Percentiles rank a stretch among this genome's conserved stretches.
These are phyloP conservation scores for Menura novaehollandiae DNA, from an alignment of 2,113 vertebrate species.

Conservation along the genomic window DNA sequence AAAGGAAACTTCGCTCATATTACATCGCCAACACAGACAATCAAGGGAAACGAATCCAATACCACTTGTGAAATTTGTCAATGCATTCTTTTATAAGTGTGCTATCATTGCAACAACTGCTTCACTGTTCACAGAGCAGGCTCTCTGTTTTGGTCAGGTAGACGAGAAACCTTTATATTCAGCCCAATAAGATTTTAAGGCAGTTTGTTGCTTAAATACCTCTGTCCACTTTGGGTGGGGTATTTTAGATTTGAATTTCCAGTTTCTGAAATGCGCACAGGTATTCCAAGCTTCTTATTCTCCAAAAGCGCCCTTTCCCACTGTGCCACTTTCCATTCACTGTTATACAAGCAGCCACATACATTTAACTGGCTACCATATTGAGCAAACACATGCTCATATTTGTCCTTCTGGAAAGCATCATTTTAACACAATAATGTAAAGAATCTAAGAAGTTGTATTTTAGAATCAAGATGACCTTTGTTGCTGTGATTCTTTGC, in stretches of 20 bases:
- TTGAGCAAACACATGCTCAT: rapidly evolving
- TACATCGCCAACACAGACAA: background rate
- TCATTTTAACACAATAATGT: background rate
- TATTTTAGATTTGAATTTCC: background rate
- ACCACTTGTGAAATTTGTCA: background rate
- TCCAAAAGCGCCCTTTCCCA: background rate
- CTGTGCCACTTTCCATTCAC: background rate
- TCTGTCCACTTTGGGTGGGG: background rate
- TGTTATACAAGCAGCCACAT: background rate
- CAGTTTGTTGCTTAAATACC: background rate
- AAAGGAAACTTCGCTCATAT: background rate
- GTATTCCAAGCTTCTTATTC: background rate
- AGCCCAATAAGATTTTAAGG: background rate
- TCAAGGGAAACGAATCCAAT: background rate
- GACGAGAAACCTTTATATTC: background rate
- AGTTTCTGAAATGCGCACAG: background rate
- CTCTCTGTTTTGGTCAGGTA: background rate
- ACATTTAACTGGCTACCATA: background rate
- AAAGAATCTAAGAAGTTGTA: background rate
- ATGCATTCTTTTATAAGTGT: background rate
- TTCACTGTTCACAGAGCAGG: background rate
- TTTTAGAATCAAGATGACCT: background rate
- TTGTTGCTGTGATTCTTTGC: background rate
- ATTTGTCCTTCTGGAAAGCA: background rate
- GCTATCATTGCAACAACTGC: background rate